Evolutionary conservation across 2,888 invertebrate species (phyloP).

Genomic region (Parasteatoda lunata): DNA sequence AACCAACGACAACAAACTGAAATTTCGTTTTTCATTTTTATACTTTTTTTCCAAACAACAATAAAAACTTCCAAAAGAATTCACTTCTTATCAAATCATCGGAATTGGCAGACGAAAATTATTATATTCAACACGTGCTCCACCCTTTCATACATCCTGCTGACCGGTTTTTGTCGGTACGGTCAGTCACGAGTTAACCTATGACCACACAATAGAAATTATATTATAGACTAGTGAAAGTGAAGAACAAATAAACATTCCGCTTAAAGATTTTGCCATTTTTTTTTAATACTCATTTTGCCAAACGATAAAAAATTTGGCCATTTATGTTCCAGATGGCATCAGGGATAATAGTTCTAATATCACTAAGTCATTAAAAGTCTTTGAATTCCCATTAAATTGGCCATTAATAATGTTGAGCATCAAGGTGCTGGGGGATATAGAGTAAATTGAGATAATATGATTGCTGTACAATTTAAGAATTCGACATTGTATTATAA

Average conservation of each 20-base stretch:
- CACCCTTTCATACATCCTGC: conserved; percentile 34
- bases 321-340: conserved; percentile 31
- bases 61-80: background rate
- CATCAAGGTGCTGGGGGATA: conserved; percentile 10
- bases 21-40: background rate
- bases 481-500: background rate
- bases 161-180: conserved; percentile 19
- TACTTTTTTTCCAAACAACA: background rate
- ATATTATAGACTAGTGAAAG: conserved; percentile 18
- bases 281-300: conserved; percentile 1
- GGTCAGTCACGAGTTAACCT: conserved; percentile 25
- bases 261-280: conserved; percentile 1
- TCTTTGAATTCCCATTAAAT: conserved; percentile 36
- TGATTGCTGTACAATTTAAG: conserved; percentile 14
- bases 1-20: background rate
- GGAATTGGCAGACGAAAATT: conserved; percentile 37
- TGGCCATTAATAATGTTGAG: conserved; percentile 42
- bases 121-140: conserved; percentile 31
- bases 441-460: conserved; percentile 29
- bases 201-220: conserved; percentile 35
- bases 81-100: conserved; percentile 21
- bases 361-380: conserved; percentile 34
- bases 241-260: conserved; percentile 31
- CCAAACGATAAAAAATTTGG: background rate
- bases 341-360: conserved; percentile 27